Evolutionary conservation across 2,888 invertebrate genomes (phyloP).

Genomic region (Meiosimyza decipiens): DNA sequence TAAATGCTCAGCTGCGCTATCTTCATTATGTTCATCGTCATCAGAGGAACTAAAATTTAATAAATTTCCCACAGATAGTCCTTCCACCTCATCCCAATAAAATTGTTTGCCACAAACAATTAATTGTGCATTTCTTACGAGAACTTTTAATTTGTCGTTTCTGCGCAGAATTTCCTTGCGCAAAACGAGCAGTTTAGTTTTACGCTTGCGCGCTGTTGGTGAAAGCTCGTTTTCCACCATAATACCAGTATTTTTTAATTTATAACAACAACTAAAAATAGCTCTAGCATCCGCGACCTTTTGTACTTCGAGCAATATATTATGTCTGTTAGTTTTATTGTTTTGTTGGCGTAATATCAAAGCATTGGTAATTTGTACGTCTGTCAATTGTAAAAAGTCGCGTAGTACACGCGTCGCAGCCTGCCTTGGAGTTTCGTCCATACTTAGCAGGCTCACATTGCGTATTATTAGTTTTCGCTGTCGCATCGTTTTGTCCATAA

Average conservation of each 20-base stretch:
- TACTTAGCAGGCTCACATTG: conserved; percentile 37
- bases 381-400: conserved; percentile 38
- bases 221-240: conserved; percentile 45
- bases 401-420: conserved; percentile 40
- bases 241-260: conserved; percentile 46
- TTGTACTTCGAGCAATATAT: conserved; percentile 41
- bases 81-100: conserved; percentile 47
- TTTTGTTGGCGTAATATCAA: conserved; percentile 27
- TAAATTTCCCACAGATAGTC: conserved; percentile 38
- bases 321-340: conserved; percentile 33
- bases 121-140: conserved; percentile 42
- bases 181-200: conserved; percentile 46
- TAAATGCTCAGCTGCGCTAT: conserved; percentile 41
- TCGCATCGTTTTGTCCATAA: conserved; percentile 43
- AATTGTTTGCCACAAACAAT: conserved; percentile 44
- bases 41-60: not conserved
- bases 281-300: conserved; percentile 38
- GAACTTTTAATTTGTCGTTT: conserved; percentile 42
- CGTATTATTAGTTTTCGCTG: conserved; percentile 44
- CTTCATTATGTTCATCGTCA: conserved; percentile 11
- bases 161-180: conserved; percentile 46
- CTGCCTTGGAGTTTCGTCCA: conserved; percentile 33
- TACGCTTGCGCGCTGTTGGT: conserved; percentile 43
- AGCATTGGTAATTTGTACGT: conserved; percentile 39
- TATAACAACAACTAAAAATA: conserved; percentile 41